Evolutionary conservation across 1,140 invertebrate genomes (phyloP).

Genomic region (Chrysopa pallens): DNA sequence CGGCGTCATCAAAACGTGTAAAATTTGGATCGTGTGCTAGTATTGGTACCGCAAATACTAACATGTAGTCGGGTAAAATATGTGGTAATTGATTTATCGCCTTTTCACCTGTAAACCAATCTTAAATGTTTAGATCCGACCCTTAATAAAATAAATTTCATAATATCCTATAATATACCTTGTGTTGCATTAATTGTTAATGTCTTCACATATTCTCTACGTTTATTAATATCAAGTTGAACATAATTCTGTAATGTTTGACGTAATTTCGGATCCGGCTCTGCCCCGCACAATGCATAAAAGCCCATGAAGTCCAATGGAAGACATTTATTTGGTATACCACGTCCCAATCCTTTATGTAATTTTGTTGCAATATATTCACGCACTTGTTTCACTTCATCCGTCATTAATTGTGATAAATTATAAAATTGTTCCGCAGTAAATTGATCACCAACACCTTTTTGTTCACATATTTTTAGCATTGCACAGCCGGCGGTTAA

Average conservation of each 20-base stretch:
- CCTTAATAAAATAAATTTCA: too few species aligned
- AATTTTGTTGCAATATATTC: constrained; percentile 80
- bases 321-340: constrained; percentile 72
- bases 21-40: constrained; percentile 81
- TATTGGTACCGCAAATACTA: constrained; percentile 86
- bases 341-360: constrained; percentile 69
- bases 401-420: constrained; percentile 75
- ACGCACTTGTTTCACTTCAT: constrained; percentile 77
- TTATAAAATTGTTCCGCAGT: constrained; percentile 89
- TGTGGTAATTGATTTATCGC: constrained; percentile 58
- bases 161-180: not conserved
- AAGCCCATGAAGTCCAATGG: constrained; percentile 95
- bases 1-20: constrained; percentile 50
- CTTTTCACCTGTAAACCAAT: constrained; percentile 31
- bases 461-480: constrained; percentile 91
- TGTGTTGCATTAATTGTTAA: constrained; percentile 30
- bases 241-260: constrained; percentile 39
- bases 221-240: constrained; percentile 68
- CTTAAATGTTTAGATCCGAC: too few species aligned
- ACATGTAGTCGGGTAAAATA: constrained; percentile 88
- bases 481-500: constrained; percentile 84
- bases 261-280: constrained; percentile 46
- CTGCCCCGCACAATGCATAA: constrained; percentile 73
- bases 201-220: constrained; percentile 81
- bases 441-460: constrained; percentile 86